Conservation (phyloP, 2,113 vertebrate genomes). For the Cardinalis cardinalis region DNA sequence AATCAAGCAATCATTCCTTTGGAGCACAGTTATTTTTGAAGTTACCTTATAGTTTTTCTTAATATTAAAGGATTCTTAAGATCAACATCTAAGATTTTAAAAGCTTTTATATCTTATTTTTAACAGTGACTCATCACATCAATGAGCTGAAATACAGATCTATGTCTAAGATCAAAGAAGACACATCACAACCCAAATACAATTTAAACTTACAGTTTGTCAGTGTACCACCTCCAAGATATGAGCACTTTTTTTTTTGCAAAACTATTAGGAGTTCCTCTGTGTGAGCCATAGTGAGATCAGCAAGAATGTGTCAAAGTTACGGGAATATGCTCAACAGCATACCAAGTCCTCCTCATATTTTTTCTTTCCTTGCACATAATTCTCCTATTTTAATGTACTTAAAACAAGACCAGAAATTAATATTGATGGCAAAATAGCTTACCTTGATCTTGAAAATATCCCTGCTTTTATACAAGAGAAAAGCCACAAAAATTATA, state of each 20-base stretch:
- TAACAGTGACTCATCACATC: not conserved
- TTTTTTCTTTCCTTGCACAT: not conserved
- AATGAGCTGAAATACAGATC: not conserved
- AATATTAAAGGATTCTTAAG: not conserved
- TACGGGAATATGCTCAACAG: not conserved
- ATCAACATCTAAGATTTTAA: constrained; percentile 1
- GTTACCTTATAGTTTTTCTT: not conserved
- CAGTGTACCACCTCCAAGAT: not conserved
- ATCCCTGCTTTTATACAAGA: not conserved
- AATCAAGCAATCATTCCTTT: constrained; percentile 31
- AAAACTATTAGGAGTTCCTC: not conserved
- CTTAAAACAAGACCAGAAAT: not conserved
- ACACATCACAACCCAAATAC: not conserved
- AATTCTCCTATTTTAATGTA: not conserved
- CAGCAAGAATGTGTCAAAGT: not conserved
- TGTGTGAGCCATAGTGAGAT: not conserved
- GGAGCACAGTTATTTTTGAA: not conserved
- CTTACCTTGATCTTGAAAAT: not conserved
- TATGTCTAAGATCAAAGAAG: not conserved
- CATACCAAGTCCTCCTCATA: not conserved
- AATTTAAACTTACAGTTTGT: not conserved
- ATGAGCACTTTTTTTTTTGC: not conserved
- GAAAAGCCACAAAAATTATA: not conserved
- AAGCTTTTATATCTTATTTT: constrained; percentile 18
- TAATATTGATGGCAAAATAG: not conserved